These are phyloP conservation scores for Macrobrachium rosenbergii DNA, from an alignment of 1,140 invertebrate species.

Conservation along the genomic window DNA sequence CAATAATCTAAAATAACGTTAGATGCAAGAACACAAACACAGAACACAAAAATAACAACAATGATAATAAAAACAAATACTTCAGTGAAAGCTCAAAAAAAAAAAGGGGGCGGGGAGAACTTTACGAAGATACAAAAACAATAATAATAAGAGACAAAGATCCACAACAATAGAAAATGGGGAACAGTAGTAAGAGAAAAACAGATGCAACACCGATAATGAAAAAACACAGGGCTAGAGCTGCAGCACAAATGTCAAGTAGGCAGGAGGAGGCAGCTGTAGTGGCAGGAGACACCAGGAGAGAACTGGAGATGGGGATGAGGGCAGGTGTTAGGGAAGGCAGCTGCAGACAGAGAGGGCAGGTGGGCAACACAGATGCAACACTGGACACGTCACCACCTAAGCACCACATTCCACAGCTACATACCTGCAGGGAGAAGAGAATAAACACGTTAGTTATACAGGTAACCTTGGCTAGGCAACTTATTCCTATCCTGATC, in stretches of 20 bases:
- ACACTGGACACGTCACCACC: conserved; percentile 62
- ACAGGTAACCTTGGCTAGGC: neutral
- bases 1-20: neutral
- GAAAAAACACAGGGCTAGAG: neutral
- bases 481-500: neutral
- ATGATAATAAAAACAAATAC: no score
- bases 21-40: no score
- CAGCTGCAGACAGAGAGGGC: conserved; percentile 58
- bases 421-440: conserved; percentile 51
- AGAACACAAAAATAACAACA: no score
- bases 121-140: no score
- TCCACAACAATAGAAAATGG: no score
- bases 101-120: no score
- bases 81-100: no score
- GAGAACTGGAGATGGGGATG: conserved; percentile 18
- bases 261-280: conserved; percentile 6
- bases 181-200: no score
- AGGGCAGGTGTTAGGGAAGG: conserved; percentile 40
- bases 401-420: conserved; percentile 63
- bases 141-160: no score
- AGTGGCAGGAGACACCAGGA: neutral
- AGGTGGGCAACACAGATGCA: conserved; percentile 59
- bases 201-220: no score
- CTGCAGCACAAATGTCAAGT: neutral
- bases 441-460: neutral